phyloP scores from a whole-genome alignment of 2,888 invertebrate genomes.

The Ormyrus nitidulus region DNA sequence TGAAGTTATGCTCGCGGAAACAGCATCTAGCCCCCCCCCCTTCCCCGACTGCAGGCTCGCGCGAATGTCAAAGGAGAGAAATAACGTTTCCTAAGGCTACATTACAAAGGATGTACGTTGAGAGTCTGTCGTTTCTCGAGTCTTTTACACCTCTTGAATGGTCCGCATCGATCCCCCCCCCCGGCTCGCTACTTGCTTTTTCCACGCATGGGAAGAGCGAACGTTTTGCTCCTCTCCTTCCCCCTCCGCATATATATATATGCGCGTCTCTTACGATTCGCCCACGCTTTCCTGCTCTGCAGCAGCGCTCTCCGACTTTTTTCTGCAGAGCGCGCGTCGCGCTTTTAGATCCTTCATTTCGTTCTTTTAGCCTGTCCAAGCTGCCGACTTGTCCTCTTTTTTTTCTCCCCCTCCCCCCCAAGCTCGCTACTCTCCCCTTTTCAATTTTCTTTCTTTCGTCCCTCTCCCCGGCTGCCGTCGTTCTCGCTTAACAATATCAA shows the following conservation, averaged over 20 bases:
- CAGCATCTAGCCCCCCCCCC: too few species aligned
- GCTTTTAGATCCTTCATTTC: slow-evolving; percentile 37
- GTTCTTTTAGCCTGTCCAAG: slow-evolving; percentile 24
- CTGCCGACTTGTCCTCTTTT: slow-evolving; percentile 14
- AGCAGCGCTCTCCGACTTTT: neutral
- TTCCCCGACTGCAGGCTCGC: too few species aligned
- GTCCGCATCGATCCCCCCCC: slow-evolving; percentile 28
- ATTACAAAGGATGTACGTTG: slow-evolving; percentile 1
- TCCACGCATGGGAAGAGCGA: neutral
- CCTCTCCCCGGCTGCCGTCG: neutral
- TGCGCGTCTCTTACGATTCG: neutral
- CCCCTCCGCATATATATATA: too few species aligned
- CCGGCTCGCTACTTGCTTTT: neutral
- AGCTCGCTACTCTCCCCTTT: neutral
- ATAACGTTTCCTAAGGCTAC: neutral
- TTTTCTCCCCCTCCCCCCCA: neutral
- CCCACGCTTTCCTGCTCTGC: neutral
- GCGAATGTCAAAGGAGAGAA: neutral
- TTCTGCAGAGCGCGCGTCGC: neutral
- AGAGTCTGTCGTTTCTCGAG: neutral
- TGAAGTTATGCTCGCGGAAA: too few species aligned
- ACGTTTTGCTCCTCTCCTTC: too few species aligned
- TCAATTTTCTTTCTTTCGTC: neutral
- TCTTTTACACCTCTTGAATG: slow-evolving; percentile 32
- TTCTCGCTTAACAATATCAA: too few species aligned